Evolutionary conservation across 2,113 vertebrate genomes (phyloP), one percentile per base, ranked within the genome.

Genomic region (Colaptes auratus): DNA sequence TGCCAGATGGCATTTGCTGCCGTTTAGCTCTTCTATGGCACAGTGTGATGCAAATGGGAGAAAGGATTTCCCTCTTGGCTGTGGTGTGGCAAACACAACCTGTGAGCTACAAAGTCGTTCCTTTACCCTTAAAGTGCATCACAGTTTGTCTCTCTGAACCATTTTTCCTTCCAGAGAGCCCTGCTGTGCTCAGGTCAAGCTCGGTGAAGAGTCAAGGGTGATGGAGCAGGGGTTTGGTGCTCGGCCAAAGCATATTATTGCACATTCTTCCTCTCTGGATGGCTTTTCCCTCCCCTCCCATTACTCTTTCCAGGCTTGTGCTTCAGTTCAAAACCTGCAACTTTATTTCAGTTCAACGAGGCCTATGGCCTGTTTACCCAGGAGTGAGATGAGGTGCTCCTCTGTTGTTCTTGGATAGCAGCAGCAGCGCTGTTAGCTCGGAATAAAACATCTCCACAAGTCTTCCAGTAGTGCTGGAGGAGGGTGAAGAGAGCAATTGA

Each of bases 361-460:
- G 78, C 89, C 69, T 20, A 10, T 83, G 76, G 91, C 75, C 87
- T 72, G 82, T 93, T 96, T 92, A 25, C 63, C 55, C 89, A 89
- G 63, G 93, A 92, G 90, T 88, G 74, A 83, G 48, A 67, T 74
- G 21, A 90, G 93, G 63, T 91, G 56, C 6, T 39, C 58, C 50
- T 58, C 70, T 95, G 1, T 95, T 94, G 80, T 93, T 96, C 73
- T 96, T 96, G 94, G 95, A 90, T 16, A 59, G 70, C 5, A n/a
- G 48, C 83, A 86, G 4, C 73, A 78, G 63, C 50, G 2, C 82
- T 77, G 33, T 70, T 80, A 88, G 80, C 93, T 91, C 36, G 7
- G 71, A 82, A 72, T 56, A 79, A 89, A 80, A 67, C 52, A 56
- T 89, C 93, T 94, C 89, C 65, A 88, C 67, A 74, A 67, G 92